A percentile compares a stretch with the other conserved stretches of the same genome.
phyloP scores from a whole-genome alignment of 2,797 vertebrate genomes.

The Pseudocheirus occidentalis region DNA sequence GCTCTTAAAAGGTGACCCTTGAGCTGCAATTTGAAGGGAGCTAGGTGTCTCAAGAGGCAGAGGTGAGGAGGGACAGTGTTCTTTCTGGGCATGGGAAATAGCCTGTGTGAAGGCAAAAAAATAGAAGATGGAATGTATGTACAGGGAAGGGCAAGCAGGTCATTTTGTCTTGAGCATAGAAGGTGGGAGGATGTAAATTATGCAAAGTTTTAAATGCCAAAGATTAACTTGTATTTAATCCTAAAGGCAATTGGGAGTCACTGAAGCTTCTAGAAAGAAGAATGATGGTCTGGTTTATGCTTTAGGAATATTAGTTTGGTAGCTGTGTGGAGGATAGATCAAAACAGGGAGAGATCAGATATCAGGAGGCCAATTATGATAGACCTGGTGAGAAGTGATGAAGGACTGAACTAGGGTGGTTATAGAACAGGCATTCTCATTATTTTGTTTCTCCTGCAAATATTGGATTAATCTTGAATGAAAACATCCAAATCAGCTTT shows the following conservation, averaged over 20 bases:
- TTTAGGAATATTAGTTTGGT: background rate
- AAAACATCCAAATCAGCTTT: constrained; percentile 36
- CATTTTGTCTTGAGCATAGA: background rate
- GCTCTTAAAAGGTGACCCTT: background rate
- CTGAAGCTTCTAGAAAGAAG: background rate
- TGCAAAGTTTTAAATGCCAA: background rate
- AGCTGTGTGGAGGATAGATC: background rate
- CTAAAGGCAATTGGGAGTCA: background rate
- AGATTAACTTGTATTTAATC: background rate
- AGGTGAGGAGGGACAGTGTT: background rate
- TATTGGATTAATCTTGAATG: constrained; percentile 28
- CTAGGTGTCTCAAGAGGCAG: background rate
- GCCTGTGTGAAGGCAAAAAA: background rate
- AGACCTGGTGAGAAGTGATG: background rate
- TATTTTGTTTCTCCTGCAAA: constrained; percentile 40
- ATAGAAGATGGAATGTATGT: background rate
- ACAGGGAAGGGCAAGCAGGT: background rate
- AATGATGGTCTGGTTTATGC: background rate
- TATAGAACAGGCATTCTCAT: background rate
- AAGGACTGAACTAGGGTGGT: background rate
- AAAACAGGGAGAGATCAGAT: background rate
- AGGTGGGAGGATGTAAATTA: background rate
- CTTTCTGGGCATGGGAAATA: background rate
- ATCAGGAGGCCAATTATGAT: background rate
- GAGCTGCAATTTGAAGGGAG: background rate